These are phyloP conservation scores for Lochmaea crataegi DNA, from an alignment of 2,888 invertebrate genomes.

Conservation along the genomic window DNA sequence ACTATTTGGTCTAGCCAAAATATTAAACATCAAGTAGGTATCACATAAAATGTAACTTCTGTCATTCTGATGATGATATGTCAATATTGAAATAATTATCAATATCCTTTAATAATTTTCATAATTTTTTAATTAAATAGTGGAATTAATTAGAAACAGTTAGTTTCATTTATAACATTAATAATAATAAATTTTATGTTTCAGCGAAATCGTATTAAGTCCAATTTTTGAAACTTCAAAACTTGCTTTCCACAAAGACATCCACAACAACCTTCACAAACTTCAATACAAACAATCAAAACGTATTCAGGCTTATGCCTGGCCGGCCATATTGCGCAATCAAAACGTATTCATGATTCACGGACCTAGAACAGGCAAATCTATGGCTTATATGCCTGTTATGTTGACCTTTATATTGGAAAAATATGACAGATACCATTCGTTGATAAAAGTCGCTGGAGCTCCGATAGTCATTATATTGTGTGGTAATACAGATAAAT, in stretches of 20 bases:
- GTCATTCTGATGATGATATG: too few species aligned
- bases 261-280: slow-evolving; percentile 50
- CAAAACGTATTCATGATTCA: slow-evolving; percentile 75
- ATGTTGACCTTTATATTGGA: slow-evolving; percentile 72
- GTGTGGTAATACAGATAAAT: slow-evolving; percentile 72
- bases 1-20: too few species aligned
- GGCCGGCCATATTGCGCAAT: slow-evolving; percentile 76
- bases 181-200: slow-evolving; percentile 34
- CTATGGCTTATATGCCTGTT: slow-evolving; percentile 77
- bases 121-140: too few species aligned
- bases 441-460: slow-evolving; percentile 59
- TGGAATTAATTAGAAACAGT: too few species aligned
- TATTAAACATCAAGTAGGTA: too few species aligned
- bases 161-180: too few species aligned
- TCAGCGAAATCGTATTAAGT: slow-evolving; percentile 51
- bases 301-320: slow-evolving; percentile 75
- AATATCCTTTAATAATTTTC: too few species aligned
- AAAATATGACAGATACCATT: slow-evolving; percentile 62
- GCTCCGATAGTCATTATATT: slow-evolving; percentile 76
- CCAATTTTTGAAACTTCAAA: slow-evolving; percentile 49
- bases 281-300: slow-evolving; percentile 60
- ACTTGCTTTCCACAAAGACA: slow-evolving; percentile 52
- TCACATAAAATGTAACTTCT: too few species aligned
- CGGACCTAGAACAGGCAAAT: slow-evolving; percentile 74
- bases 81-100: too few species aligned